Percentiles rank a stretch among this genome's conserved stretches.
Conservation (phyloP, 2,888 invertebrate species). For the Drepanosiphum platanoidis region DNA sequence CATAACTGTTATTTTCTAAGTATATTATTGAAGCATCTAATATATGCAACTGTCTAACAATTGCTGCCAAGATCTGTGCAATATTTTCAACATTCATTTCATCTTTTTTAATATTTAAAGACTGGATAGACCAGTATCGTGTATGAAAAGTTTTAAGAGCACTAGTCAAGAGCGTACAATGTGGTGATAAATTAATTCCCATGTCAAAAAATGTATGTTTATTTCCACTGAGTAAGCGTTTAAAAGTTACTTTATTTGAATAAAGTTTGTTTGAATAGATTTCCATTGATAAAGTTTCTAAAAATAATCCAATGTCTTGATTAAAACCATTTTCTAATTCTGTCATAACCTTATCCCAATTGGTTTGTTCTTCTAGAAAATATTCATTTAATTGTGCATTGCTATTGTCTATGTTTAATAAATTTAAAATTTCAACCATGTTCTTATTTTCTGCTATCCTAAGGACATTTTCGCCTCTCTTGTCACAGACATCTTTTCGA, state of each 20-base stretch:
- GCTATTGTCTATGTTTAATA: not conserved
- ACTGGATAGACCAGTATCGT: not conserved
- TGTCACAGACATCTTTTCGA: slow-evolving; percentile 3
- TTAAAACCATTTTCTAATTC: slow-evolving; percentile 51
- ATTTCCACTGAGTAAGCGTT: slow-evolving; percentile 32
- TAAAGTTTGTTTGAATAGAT: slow-evolving; percentile 4
- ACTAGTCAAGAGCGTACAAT: slow-evolving; percentile 18
- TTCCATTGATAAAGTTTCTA: slow-evolving; percentile 45
- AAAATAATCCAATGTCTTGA: slow-evolving; percentile 27
- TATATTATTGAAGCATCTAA: slow-evolving; percentile 48
- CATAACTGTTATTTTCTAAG: not conserved
- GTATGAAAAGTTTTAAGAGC: slow-evolving; percentile 41
- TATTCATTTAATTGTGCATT: not conserved
- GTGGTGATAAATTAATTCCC: slow-evolving; percentile 44
- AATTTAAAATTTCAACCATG: slow-evolving; percentile 29
- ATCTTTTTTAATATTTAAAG: not conserved
- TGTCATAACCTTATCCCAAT: slow-evolving; percentile 41
- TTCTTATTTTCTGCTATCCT: slow-evolving; percentile 51
- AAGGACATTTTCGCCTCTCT: not conserved
- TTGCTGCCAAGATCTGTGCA: slow-evolving; percentile 2
- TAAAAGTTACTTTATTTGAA: slow-evolving; percentile 38
- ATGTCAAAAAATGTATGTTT: not conserved
- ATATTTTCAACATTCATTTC: slow-evolving; percentile 24
- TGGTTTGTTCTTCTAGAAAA: not conserved
- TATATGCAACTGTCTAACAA: slow-evolving; percentile 43